phyloP scores from a whole-genome alignment of 2,888 invertebrate species.

The Troglohyphantes excavatus region DNA sequence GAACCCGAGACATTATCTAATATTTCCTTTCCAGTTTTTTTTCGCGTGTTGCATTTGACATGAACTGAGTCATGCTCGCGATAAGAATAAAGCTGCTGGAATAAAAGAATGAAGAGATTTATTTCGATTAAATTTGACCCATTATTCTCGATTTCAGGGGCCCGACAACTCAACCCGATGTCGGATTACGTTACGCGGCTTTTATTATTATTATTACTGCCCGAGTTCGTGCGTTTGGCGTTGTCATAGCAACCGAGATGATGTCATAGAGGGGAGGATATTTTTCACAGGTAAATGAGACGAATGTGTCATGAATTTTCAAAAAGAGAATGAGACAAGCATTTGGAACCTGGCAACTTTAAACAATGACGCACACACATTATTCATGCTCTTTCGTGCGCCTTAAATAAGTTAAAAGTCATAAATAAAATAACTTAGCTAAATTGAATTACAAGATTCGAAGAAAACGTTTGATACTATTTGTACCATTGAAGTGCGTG shows the following conservation, averaged over 20 bases:
- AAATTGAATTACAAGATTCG: no score
- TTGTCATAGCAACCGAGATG: neutral
- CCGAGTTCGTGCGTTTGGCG: neutral
- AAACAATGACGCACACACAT: no score
- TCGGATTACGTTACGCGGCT: neutral
- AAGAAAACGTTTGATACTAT: no score
- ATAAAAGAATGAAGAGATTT: neutral
- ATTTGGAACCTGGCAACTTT: neutral
- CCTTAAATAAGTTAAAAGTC: no score
- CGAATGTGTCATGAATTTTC: neutral
- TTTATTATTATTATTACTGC: neutral
- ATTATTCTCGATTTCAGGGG: neutral
- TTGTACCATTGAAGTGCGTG: no score
- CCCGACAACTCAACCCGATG: neutral
- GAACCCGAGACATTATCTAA: neutral
- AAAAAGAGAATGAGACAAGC: neutral
- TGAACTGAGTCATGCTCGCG: neutral
- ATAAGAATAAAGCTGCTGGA: neutral
- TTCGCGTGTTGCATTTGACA: neutral
- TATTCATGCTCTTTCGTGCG: no score
- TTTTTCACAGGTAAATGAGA: neutral
- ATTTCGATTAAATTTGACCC: slow-evolving; percentile 1
- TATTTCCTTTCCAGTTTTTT: neutral
- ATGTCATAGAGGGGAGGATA: neutral
- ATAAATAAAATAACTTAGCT: no score